A percentile compares a stretch with the other conserved stretches of the same genome.
These are phyloP conservation scores for Pseudotriccus pelzelni DNA, from an alignment of 2,797 vertebrate genomes.

Conservation along the genomic window DNA sequence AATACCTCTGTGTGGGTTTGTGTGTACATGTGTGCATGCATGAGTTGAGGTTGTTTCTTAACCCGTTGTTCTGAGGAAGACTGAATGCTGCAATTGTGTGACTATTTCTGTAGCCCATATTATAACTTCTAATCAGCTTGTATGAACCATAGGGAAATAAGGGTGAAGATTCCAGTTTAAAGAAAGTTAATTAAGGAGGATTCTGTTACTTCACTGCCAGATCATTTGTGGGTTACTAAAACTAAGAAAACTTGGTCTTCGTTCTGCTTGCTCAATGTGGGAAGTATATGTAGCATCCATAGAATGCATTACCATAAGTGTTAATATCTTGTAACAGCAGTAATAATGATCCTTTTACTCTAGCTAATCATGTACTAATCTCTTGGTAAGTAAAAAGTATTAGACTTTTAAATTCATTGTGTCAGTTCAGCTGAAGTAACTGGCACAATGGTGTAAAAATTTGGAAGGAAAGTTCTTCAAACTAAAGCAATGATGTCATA, in stretches of 20 bases:
- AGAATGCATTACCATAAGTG: slow-evolving; percentile 71
- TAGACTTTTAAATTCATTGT: slow-evolving; percentile 77
- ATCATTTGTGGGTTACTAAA: background rate
- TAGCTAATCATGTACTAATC: slow-evolving; percentile 79
- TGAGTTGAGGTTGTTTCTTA: slow-evolving; percentile 12
- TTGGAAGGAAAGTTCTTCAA: slow-evolving; percentile 60
- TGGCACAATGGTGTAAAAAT: slow-evolving; percentile 63
- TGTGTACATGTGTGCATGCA: background rate
- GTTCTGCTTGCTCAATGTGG: background rate
- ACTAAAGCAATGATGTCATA: slow-evolving; percentile 63
- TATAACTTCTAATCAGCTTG: background rate
- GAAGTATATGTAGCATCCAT: slow-evolving; percentile 17
- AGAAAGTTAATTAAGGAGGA: background rate
- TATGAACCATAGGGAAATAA: background rate
- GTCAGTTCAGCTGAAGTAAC: slow-evolving; percentile 71
- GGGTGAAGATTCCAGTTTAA: background rate
- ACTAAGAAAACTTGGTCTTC: background rate
- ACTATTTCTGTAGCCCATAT: background rate
- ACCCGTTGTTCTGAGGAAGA: background rate
- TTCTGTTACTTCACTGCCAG: background rate
- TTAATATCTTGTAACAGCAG: slow-evolving; percentile 76
- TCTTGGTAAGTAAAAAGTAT: slow-evolving; percentile 75
- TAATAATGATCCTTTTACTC: slow-evolving; percentile 76
- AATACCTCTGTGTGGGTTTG: background rate
- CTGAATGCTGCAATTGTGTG: slow-evolving; percentile 15